phyloP scores from a whole-genome alignment of 1,140 invertebrate genomes.

The Atta colombica region DNA sequence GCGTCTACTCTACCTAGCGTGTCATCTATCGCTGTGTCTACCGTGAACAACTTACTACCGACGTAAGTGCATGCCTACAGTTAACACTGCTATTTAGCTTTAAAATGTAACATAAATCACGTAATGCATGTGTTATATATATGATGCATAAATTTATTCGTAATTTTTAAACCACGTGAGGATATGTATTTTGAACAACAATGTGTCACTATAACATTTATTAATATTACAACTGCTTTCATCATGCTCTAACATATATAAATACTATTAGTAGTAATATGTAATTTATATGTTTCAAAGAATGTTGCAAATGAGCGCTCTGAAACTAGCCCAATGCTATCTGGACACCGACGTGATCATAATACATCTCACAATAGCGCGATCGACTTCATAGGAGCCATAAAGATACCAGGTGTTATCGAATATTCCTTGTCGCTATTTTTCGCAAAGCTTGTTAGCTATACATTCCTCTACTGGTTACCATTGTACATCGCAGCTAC shows the following conservation, averaged over 20 bases:
- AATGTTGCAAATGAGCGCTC: conserved; percentile 67
- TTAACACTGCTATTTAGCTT: conserved; percentile 50
- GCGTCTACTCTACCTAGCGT: conserved; percentile 83
- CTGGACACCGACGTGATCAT: conserved; percentile 70
- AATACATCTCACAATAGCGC: conserved; percentile 86
- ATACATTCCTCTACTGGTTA: conserved; percentile 99
- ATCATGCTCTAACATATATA: neutral
- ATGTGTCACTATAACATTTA: conserved; percentile 9
- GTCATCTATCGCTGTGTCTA: conserved; percentile 82
- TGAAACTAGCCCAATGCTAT: conserved; percentile 84
- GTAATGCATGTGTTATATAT: neutral
- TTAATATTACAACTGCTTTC: neutral
- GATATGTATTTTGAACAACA: neutral
- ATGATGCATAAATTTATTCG: neutral
- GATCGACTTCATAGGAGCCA: conserved; percentile 92
- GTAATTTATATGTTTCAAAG: conserved; percentile 67
- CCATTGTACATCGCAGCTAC: conserved; percentile 95
- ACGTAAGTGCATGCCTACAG: conserved; percentile 86
- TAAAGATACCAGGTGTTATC: conserved; percentile 96
- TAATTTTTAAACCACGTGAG: neutral
- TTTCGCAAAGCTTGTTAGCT: conserved; percentile 99
- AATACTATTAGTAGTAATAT: conserved; percentile 44
- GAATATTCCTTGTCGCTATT: conserved; percentile 98
- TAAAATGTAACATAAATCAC: neutral
- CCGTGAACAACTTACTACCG: conserved; percentile 80